Percentiles rank a stretch among this genome's conserved stretches.
These are phyloP conservation scores for Carcharodon carcharias DNA, from an alignment of 2,797 vertebrate species.

Conservation along the genomic window DNA sequence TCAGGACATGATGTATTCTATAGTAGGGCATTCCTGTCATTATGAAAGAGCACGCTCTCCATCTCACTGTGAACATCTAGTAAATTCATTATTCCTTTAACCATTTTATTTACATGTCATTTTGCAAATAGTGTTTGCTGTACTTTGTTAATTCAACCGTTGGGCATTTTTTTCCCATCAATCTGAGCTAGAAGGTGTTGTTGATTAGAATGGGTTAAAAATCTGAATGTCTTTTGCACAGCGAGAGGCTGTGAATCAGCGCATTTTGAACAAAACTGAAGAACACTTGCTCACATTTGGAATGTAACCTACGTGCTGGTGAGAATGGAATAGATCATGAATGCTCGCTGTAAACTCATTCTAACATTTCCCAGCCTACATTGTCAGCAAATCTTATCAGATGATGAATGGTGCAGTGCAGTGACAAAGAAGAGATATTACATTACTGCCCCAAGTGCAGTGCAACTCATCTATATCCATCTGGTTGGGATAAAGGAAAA, in stretches of 20 bases:
- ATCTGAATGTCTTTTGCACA: neutral
- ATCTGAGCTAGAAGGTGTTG: neutral
- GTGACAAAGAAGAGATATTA: neutral
- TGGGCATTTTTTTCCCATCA: neutral
- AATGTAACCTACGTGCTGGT: neutral
- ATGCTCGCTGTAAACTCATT: neutral
- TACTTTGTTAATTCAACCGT: neutral
- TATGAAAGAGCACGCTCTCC: neutral
- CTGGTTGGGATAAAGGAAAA: neutral
- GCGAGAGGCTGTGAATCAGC: neutral
- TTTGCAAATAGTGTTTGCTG: neutral
- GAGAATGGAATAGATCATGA: slow-evolving; percentile 24
- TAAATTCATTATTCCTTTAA: neutral
- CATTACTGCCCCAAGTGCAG: neutral
- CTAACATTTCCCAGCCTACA: slow-evolving; percentile 9
- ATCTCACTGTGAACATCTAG: neutral
- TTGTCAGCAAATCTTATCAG: neutral
- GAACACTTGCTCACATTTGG: neutral
- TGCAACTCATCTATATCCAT: neutral
- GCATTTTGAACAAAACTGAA: neutral
- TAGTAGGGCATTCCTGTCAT: neutral
- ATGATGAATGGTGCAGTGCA: neutral
- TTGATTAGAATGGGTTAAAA: neutral
- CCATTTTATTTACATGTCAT: neutral
- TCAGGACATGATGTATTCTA: neutral